These are phyloP conservation scores for Calonectris borealis DNA, from an alignment of 2,113 vertebrate species.

Conservation along the genomic window DNA sequence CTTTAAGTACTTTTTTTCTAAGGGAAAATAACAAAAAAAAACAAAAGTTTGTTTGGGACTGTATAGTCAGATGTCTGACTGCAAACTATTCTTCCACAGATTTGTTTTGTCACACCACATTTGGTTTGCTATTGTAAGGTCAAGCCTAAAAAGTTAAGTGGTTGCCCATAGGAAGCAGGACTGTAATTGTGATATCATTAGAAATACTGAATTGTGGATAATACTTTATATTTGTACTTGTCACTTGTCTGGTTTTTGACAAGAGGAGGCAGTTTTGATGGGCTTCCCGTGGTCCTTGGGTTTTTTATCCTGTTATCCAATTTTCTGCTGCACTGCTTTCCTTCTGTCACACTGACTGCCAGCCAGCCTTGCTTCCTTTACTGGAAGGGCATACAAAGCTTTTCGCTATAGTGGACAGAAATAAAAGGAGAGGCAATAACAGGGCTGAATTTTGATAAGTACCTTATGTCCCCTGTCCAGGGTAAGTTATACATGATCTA, in stretches of 20 bases:
- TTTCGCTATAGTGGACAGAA: slow-evolving; percentile 64
- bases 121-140: slow-evolving; percentile 59
- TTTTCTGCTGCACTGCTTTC: slow-evolving; percentile 81
- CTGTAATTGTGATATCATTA: slow-evolving; percentile 74
- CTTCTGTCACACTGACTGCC: slow-evolving; percentile 80
- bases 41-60: neutral
- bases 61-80: slow-evolving; percentile 52
- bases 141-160: slow-evolving; percentile 59
- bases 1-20: neutral
- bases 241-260: slow-evolving; percentile 78
- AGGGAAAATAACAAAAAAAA: neutral
- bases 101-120: slow-evolving; percentile 60
- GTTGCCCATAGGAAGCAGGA: slow-evolving; percentile 43
- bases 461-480: slow-evolving; percentile 22
- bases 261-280: slow-evolving; percentile 76
- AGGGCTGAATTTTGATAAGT: slow-evolving; percentile 45
- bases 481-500: slow-evolving; percentile 14
- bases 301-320: slow-evolving; percentile 83
- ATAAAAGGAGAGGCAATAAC: slow-evolving; percentile 49
- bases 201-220: slow-evolving; percentile 76
- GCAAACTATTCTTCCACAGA: slow-evolving; percentile 64
- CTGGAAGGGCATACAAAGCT: slow-evolving; percentile 62
- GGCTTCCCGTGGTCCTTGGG: slow-evolving; percentile 76
- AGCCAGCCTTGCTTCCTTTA: slow-evolving; percentile 70
- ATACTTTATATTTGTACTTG: slow-evolving; percentile 74